Percentiles rank a stretch among this genome's conserved stretches.
These are phyloP conservation scores for Montipora sp. DNA, from an alignment of 64 coral and sea anemone species.

Conservation along the genomic window DNA sequence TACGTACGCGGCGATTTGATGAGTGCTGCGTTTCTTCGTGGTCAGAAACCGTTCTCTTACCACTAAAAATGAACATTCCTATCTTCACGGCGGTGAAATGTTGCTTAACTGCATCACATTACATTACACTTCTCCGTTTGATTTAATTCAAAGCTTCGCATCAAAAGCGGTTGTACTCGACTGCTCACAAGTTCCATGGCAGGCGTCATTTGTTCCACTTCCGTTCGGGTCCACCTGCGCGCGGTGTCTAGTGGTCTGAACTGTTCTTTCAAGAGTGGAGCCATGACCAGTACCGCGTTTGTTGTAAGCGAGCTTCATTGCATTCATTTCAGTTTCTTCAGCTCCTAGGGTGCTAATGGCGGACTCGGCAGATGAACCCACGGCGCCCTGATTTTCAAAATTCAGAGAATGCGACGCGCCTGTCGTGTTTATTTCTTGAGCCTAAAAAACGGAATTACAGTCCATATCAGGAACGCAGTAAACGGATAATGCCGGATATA, in stretches of 20 bases:
- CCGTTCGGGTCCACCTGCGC: conserved; percentile 1
- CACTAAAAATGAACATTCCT: too few relatives aligned
- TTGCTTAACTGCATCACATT: too few relatives aligned
- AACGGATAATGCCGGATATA: too few relatives aligned
- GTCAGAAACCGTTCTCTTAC: too few relatives aligned
- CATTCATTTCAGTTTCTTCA: background rate
- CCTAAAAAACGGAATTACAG: background rate
- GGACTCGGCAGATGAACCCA: conserved; percentile 10
- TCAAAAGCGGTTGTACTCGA: background rate
- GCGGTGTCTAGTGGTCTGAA: conserved; percentile 2
- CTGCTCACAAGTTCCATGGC: background rate
- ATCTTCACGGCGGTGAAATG: too few relatives aligned
- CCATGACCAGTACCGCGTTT: background rate
- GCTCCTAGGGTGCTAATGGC: conserved; percentile 6
- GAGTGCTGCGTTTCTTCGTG: too few relatives aligned
- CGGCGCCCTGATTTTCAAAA: background rate
- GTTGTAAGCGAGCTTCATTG: background rate
- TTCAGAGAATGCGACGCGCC: background rate
- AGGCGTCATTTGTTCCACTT: background rate
- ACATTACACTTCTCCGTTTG: too few relatives aligned
- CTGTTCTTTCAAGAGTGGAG: background rate
- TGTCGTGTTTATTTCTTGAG: conserved; percentile 1
- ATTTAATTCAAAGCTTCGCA: background rate
- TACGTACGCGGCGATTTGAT: too few relatives aligned
- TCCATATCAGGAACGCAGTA: background rate